Base-by-base conservation (phyloP, 1,140 invertebrate genomes). In the Venturia canescens region DNA sequence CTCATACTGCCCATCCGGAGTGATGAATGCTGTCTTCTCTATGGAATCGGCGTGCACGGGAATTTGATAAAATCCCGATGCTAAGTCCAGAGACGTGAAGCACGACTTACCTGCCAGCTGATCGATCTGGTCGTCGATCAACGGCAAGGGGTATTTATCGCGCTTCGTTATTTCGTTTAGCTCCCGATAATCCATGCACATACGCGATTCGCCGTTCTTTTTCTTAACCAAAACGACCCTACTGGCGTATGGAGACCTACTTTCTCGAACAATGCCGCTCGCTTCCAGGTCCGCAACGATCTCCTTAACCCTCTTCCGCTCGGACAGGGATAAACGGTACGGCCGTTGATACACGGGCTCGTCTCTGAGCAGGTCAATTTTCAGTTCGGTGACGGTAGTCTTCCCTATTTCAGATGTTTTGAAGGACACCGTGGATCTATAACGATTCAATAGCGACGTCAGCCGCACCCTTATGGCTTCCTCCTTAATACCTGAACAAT, bases 291-390 rank as follows among this genome's bases (percentile, higher is more conserved):
- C 70, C 38, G 70, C 34, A 13, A 72, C 70, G 3, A 72, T 72
- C 48, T 3, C 16, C 26, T 72, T 72, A 21, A 72, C 38, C 16
- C 48, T 72, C 9, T 48, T 38, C 15, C 70, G 70, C 9, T 72
- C 70, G 2, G 70, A 3, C 5, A 21, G 6, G 3, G 70, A 72
- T 3, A 72, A n/a, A 16, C 26, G 70, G 21, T 80, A 80, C 1
- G 78, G 78, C 11, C 78, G 18, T 57, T 80, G 78, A 63, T 23
- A 80, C 15, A 80, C 78, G 0, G 78, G 78, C 16, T 16, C 27
- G 0, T 80, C 69, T 16, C 4, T 23, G 23, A 29, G 13, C 31
- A 80, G 38, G 16, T 80, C 69, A n/a, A 80, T 74, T 80, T 74
- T 80, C 44, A 80, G 72, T n/a, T 80, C 69, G 3, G 78, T n/a